Evolutionary conservation across 2,797 vertebrate species (phyloP).

Genomic region (Cuniculus paca): DNA sequence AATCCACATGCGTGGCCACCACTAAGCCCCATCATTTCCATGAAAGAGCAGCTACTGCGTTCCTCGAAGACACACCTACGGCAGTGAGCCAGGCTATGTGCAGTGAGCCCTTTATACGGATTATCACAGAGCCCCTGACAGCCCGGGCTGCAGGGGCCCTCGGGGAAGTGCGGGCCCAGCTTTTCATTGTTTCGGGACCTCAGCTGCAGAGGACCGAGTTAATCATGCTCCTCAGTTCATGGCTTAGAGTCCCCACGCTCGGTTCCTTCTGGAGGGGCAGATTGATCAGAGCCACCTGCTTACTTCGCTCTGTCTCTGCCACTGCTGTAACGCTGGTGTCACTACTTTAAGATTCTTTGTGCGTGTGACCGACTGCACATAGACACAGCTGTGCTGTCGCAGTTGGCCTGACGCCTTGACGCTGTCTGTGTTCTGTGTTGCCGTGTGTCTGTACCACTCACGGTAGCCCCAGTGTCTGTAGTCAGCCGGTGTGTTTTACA

Average conservation of each 20-base stretch:
- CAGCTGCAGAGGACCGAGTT: background rate
- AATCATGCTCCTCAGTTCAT: background rate
- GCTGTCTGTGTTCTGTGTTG: background rate
- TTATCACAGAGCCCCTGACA: background rate
- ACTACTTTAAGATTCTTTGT: background rate
- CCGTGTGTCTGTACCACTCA: background rate
- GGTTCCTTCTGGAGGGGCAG: background rate
- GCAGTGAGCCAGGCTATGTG: fast-evolving
- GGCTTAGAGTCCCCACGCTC: background rate
- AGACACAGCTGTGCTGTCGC: background rate
- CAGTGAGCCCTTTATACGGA: too few relatives aligned
- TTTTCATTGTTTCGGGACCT: background rate
- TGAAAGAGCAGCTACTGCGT: background rate
- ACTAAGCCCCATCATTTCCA: background rate
- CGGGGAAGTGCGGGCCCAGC: background rate
- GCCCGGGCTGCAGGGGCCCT: too few relatives aligned
- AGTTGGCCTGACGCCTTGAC: background rate
- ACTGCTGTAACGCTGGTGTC: background rate
- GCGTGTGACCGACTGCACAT: background rate
- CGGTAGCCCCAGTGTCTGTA: too few relatives aligned
- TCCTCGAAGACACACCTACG: background rate
- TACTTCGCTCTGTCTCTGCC: too few relatives aligned
- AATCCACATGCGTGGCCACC: background rate
- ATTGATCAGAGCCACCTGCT: fast-evolving
- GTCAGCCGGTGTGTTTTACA: background rate